Conservation (phyloP, 1,140 invertebrate genomes). For the Maconellicoccus hirsutus region DNA sequence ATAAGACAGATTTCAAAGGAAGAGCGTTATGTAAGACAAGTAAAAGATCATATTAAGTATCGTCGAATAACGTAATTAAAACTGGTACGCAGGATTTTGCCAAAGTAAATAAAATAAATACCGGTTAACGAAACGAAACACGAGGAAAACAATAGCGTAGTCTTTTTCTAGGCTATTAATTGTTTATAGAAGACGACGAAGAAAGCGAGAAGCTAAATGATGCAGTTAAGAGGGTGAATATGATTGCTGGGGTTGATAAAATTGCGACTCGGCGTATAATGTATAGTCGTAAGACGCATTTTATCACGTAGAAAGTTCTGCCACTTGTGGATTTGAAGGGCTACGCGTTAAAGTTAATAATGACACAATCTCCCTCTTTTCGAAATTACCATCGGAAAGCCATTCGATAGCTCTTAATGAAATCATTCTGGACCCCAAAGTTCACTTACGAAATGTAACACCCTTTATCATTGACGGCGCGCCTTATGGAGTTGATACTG, state of each 20-base stretch:
- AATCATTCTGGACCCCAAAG: constrained; percentile 13
- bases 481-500: neutral
- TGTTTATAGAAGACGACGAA: neutral
- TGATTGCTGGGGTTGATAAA: constrained; percentile 20
- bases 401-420: constrained; percentile 21
- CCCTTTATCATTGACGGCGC: neutral
- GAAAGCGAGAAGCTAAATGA: neutral
- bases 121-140: neutral
- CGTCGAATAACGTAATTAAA: too few relatives aligned
- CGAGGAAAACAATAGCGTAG: neutral
- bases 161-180: neutral
- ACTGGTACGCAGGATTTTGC: too few relatives aligned
- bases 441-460: neutral
- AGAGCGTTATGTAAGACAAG: too few relatives aligned
- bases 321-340: constrained; percentile 20
- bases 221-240: constrained; percentile 16
- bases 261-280: constrained; percentile 14
- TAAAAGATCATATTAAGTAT: too few relatives aligned
- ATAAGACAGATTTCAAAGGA: too few relatives aligned
- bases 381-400: constrained; percentile 18
- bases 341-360: constrained; percentile 21
- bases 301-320: constrained; percentile 20
- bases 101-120: too few relatives aligned
- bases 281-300: constrained; percentile 16
- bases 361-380: constrained; percentile 15